Base-by-base conservation (phyloP, 1,140 invertebrate species). In the Aphaenogaster rudis region DNA sequence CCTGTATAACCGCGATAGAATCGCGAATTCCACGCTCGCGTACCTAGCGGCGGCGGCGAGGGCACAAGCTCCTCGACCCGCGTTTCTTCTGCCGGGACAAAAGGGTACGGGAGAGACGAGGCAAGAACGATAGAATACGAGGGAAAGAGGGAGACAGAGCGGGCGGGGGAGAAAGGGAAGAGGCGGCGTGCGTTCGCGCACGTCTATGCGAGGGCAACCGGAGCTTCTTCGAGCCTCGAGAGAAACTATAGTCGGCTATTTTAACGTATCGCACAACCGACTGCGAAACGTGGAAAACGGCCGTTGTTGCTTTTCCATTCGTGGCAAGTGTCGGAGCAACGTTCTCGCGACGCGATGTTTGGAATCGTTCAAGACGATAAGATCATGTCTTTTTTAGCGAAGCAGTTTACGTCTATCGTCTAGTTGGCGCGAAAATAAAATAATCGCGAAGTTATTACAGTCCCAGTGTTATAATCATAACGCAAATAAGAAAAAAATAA, bases 231-330 rank as follows among this genome's bases (percentile, higher is more conserved):
- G 77, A 66, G 61, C 59, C 71, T 87, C 72, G 33, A 50, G 79
- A 66, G 74, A 67, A 76, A 85, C 88, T 90, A 90, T 90, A 90
- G 88, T 86, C 50, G 76, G 85, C 88, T 90, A 90, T 90, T 90
- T 90, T 87, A 90, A 89, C 84, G 85, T 87, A 84, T 84, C 78
- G 76, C 39, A 21, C 45, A 57, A 80, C 50, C 69, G 78, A 78
- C 74, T 67, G 61, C 13, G 21, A 69, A 69, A 69, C 8, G 28
- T 33, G 63, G 52, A 79, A 72, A 66, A 69, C 52, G 66, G 39
- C 5, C 52, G 67, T 82, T 52, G 87, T 76, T 57, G 86, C 81
- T 67, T 50, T 76, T 79, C 54, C 67, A 81, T 50, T 64, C 67
- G 42, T 5, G 69, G 9, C 54, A 48, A 9, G 66, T 71, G 39